Percentiles rank a stretch among this genome's conserved stretches.
Evolutionary conservation across 2,797 vertebrate genomes (phyloP).

Genomic region (Acrossocheilus wenchowensis): DNA sequence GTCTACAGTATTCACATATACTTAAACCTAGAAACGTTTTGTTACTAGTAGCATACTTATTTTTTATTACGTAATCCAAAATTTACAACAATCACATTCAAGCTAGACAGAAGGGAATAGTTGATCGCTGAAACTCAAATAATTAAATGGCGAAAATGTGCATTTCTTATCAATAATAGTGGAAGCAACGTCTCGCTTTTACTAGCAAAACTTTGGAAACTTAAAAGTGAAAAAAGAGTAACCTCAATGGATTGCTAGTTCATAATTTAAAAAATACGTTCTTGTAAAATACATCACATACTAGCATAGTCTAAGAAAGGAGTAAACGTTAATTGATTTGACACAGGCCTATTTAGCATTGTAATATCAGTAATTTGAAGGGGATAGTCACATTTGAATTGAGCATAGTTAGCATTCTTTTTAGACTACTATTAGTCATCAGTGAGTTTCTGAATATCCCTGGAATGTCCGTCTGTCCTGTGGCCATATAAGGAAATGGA

Average conservation of each 20-base stretch:
- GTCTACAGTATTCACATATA: not conserved
- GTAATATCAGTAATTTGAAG: not conserved
- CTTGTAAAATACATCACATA: not conserved
- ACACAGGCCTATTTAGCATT: no score
- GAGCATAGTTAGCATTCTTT: not conserved
- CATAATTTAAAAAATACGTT: not conserved
- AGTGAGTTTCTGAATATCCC: constrained; percentile 13
- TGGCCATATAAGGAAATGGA: constrained; percentile 40
- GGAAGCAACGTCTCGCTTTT: not conserved
- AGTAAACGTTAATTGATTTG: not conserved
- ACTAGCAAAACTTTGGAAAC: not conserved
- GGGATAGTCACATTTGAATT: not conserved
- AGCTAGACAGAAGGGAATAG: not conserved
- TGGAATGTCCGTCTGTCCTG: constrained; percentile 33
- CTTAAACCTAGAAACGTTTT: not conserved
- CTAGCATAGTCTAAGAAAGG: not conserved
- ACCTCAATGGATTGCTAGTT: not conserved
- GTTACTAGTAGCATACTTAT: not conserved
- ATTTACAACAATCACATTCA: not conserved
- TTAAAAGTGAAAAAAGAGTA: not conserved
- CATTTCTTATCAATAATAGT: not conserved
- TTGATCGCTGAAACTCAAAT: not conserved
- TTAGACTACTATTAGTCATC: not conserved
- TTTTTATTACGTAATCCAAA: not conserved
- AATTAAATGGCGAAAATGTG: not conserved